These are phyloP conservation scores for Tangachromis dhanisi DNA, from an alignment of 2,113 vertebrate genomes.

Conservation along the genomic window DNA sequence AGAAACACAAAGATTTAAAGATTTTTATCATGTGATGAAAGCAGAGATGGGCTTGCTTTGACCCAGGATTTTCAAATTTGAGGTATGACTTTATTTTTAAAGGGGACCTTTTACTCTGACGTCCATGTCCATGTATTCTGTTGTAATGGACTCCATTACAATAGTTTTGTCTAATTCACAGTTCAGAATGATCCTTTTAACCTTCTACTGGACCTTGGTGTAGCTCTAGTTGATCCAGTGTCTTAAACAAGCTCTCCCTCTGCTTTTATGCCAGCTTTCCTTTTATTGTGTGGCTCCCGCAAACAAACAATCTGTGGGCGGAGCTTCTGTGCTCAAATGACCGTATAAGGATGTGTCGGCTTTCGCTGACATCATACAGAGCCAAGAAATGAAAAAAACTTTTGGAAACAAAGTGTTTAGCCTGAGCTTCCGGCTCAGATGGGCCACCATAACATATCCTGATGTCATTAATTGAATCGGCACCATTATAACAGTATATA, in stretches of 20 bases:
- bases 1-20: background rate
- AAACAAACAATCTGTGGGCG: background rate
- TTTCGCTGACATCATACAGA: background rate
- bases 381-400: background rate
- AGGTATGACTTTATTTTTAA: background rate
- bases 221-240: background rate
- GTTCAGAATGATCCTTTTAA: background rate
- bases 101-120: background rate
- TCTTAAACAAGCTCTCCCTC: background rate
- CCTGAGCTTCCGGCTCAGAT: background rate
- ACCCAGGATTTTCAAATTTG: background rate
- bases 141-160: background rate
- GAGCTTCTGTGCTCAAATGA: background rate
- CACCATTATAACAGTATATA: background rate
- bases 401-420: background rate
- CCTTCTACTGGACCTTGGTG: background rate
- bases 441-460: background rate
- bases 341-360: background rate
- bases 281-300: rapidly evolving
- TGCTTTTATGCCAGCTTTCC: background rate
- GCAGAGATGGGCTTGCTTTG: background rate
- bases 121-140: rapidly evolving
- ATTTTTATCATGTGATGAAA: background rate
- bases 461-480: background rate
- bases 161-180: background rate